These are phyloP conservation scores for Onychomys arenicola DNA, from an alignment of 2,797 vertebrate genomes.

Conservation along the genomic window DNA sequence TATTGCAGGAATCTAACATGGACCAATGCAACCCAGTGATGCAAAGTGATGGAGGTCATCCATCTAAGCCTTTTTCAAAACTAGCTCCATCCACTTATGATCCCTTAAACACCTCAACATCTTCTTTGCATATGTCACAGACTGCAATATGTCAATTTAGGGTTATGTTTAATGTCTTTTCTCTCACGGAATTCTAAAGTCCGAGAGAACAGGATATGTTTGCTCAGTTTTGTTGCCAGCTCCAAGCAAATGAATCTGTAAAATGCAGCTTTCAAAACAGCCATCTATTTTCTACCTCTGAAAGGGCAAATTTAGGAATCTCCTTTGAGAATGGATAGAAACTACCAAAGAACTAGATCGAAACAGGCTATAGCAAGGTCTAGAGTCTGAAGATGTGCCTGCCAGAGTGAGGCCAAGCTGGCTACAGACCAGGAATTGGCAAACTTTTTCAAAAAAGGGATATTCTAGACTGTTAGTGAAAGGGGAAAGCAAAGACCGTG, in stretches of 20 bases:
- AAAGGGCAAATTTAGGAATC: conserved; percentile 12
- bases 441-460: neutral
- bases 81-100: neutral
- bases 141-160: neutral
- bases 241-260: neutral
- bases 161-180: neutral
- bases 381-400: neutral
- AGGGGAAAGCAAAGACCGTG: neutral
- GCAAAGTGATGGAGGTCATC: neutral
- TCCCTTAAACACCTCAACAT: neutral
- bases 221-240: neutral
- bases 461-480: neutral
- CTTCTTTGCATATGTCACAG: neutral
- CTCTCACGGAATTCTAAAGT: conserved; percentile 17
- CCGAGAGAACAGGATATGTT: neutral
- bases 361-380: neutral
- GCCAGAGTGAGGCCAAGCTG: neutral
- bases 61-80: neutral
- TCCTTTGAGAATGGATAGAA: neutral
- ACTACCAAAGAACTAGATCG: neutral
- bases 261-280: conserved; percentile 15
- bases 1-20: neutral
- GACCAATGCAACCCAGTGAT: neutral
- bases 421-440: neutral
- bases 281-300: neutral